Percentiles rank a stretch among this genome's conserved stretches.
phyloP scores from a whole-genome alignment of 1,140 invertebrate genomes.

The Lordiphosa collinella region DNA sequence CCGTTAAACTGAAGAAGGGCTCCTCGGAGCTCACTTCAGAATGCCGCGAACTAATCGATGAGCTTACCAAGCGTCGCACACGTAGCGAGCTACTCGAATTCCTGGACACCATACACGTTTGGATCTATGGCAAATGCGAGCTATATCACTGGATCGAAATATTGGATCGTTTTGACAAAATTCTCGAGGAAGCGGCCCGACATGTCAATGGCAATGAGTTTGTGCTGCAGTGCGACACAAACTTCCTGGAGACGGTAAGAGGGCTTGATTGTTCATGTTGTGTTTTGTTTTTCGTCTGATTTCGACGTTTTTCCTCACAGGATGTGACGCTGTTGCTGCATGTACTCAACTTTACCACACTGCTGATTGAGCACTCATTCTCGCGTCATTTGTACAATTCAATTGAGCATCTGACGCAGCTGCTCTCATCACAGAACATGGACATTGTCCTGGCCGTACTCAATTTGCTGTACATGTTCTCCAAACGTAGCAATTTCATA shows the following conservation, averaged over 20 bases:
- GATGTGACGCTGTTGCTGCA: conserved; percentile 88
- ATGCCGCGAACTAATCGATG: conserved; percentile 90
- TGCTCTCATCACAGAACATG: conserved; percentile 92
- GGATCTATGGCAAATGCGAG: conserved; percentile 95
- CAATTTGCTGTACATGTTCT: conserved; percentile 95
- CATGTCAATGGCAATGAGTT: conserved; percentile 85
- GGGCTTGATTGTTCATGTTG: neutral
- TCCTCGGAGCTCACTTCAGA: conserved; percentile 93
- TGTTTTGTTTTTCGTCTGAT: conserved; percentile 38
- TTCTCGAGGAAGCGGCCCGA: conserved; percentile 88
- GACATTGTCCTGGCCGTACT: conserved; percentile 92
- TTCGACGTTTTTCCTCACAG: conserved; percentile 72
- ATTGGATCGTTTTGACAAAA: conserved; percentile 90
- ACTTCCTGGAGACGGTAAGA: conserved; percentile 83
- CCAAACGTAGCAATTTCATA: conserved; percentile 95
- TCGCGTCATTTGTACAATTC: conserved; percentile 94
- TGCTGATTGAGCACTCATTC: conserved; percentile 94
- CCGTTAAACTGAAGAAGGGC: conserved; percentile 91
- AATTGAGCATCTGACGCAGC: conserved; percentile 92
- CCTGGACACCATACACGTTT: conserved; percentile 88
- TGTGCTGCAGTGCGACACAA: conserved; percentile 89
- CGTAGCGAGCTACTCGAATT: conserved; percentile 87
- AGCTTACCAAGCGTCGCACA: conserved; percentile 85
- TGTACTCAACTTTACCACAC: conserved; percentile 91
- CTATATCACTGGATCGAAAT: conserved; percentile 95